Evolutionary conservation across 2,888 invertebrate species (phyloP), one percentile per base, ranked within the genome.

Genomic region (Apocheima hispidaria): DNA sequence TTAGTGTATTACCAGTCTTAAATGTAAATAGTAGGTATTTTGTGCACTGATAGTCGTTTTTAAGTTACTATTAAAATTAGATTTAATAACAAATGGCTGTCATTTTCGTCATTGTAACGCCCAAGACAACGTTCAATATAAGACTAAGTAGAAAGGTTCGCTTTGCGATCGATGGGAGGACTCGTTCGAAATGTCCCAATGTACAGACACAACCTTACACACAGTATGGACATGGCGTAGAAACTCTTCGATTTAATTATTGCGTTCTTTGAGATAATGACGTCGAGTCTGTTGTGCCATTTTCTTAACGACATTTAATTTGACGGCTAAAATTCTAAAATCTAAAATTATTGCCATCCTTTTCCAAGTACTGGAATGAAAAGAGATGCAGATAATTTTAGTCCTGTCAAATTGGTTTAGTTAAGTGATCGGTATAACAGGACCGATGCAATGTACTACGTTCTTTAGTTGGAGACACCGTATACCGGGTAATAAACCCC

Each of bases 1-100:
- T 78, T 83, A 82, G 75, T 79, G 51, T 56, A 49, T 81, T 83
- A 85, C 82, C 82, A 85, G 77, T 86, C 74, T 79, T n/a, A 52
- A 76, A 72, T 90, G 90, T 92, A 91, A 74, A 91, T 91, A 88
- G 72, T 84, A 88, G 80, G 66, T 85, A 87, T 78, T 86, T 83
- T 79, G 83, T 87, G 90, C 92, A 92, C 92, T 90, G 90, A 90
- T 88, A 87, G 83, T 86, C 74, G 75, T 77, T 74, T 81, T 84
- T 89, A 89, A 88, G 88, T 89, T 87, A 83, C 79, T 84, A 63
- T 77, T 59, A 70, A 81, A 69, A 64, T 76, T 87, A 87, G 84
- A 66, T 79, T 75, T 84, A 81, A 77, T 83, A 81, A 77, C 72
- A 83, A 83, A 88, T 86, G 90, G 88, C 90, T 90, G 88, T 91